Base-by-base conservation (phyloP, 2,113 vertebrate genomes). In the Ageneiosus marmoratus region DNA sequence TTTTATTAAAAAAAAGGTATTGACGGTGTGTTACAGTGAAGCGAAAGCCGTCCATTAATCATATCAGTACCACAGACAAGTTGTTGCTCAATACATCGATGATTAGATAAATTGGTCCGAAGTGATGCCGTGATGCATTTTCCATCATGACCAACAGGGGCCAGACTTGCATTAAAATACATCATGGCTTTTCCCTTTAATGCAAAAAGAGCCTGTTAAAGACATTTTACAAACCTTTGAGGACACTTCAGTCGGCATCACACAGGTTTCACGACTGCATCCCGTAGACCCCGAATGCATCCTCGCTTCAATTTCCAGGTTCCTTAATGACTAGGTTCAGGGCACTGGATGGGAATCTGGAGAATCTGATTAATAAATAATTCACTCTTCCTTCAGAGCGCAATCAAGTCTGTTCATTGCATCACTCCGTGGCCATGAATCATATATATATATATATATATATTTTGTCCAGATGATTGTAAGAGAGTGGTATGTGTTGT, bases 81-180 rank as follows among this genome's bases (percentile, higher is more conserved):
- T 0, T 5, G 5, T 1, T 12, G 1, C 0, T 7, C 11, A 75
- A 22, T 11, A 3, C 10, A 9, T 32, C 63, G 41, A 60, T 70
- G 37, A 5, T 62, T 69, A 24, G 44, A 32, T 12, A 20, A 12
- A 60, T 7, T 27, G 70, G 5, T 27, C 29, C 20, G 8, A n/a
- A 1, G 1, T 1, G 24, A 1, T 16, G 1, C 44, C 27, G 69
- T 41, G 37, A n/a, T 72, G 24, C 7, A n/a, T 60, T 44, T n/a
- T 11, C 27, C 56, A 0, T 27, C 27, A 24, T 55, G 29, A 22
- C 88, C 94, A 92, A 87, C 83, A 93, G 94, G 91, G 92, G 93
- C 92, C 92, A 93, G 89, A 88, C 88, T 90, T 90, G 90, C 81
- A 77, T 86, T 87, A 85, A n/a, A 69, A 27, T 75, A 18, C 29